Evolutionary conservation across 2,888 invertebrate genomes (phyloP).

Genomic region (Drosophila austrosaltans): DNA sequence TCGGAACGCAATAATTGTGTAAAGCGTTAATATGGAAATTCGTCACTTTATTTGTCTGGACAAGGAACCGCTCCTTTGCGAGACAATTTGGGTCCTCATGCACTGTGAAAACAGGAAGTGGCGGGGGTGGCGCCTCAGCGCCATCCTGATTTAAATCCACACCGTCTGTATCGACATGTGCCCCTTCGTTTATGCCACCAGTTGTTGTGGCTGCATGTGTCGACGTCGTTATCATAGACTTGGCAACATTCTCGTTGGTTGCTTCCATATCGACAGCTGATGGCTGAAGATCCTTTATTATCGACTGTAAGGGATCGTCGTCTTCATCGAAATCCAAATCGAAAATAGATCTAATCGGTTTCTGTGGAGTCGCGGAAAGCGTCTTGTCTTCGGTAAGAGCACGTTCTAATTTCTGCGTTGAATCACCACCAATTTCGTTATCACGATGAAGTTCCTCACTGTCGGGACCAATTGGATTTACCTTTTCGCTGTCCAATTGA

Average conservation of each 20-base stretch:
- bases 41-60: conserved; percentile 81
- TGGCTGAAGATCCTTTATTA: conserved; percentile 65
- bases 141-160: conserved; percentile 15
- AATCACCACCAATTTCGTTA: conserved; percentile 20
- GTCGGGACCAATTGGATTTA: conserved; percentile 4
- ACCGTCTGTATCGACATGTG: background rate
- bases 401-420: background rate
- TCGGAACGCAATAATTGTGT: conserved; percentile 85
- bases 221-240: background rate
- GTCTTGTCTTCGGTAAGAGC: conserved; percentile 19
- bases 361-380: conserved; percentile 36
- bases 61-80: conserved; percentile 78
- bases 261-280: conserved; percentile 22
- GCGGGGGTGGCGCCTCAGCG: conserved; percentile 18
- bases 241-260: conserved; percentile 17
- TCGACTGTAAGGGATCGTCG: conserved; percentile 79
- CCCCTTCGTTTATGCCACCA: background rate
- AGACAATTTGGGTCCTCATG: conserved; percentile 78
- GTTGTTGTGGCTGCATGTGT: background rate
- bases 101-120: conserved; percentile 51
- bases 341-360: conserved; percentile 82
- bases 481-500: conserved; percentile 2
- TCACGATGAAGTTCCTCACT: conserved; percentile 19
- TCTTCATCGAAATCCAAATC: conserved; percentile 83
- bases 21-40: conserved; percentile 85